phyloP scores from a whole-genome alignment of 2,113 vertebrate genomes.

The Rousettus leschenaultii region DNA sequence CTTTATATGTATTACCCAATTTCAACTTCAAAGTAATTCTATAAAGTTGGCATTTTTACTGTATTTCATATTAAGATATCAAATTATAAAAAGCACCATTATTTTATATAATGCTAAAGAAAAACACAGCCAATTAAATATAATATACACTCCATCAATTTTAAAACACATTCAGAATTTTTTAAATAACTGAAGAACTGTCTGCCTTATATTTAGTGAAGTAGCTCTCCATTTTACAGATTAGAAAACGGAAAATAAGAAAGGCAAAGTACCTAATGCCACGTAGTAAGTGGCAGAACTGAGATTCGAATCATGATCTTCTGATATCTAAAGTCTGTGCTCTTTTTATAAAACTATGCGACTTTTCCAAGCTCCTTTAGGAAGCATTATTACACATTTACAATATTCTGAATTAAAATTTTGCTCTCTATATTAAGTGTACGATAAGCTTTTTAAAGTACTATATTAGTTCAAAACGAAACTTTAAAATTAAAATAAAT shows the following conservation, averaged over 20 bases:
- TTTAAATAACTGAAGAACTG: background rate
- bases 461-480: slow-evolving; percentile 4
- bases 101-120: slow-evolving; percentile 20
- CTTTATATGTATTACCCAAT: background rate
- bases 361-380: background rate
- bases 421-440: background rate
- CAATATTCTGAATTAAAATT: slow-evolving; percentile 8
- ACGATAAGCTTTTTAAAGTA: background rate
- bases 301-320: background rate
- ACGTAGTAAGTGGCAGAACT: background rate
- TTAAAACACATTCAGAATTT: slow-evolving; percentile 11
- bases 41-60: background rate
- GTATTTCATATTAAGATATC: background rate
- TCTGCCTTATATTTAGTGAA: background rate
- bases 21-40: background rate
- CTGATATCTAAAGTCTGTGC: background rate
- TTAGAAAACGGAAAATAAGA: background rate
- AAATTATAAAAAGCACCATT: background rate
- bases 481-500: background rate
- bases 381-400: background rate
- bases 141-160: background rate
- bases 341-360: background rate
- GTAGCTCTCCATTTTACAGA: background rate
- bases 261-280: background rate
- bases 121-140: slow-evolving; percentile 3